Percentiles rank a stretch among this genome's conserved stretches.
These are phyloP conservation scores for Premnoplex brunnescens DNA, from an alignment of 2,797 vertebrate genomes.

Conservation along the genomic window DNA sequence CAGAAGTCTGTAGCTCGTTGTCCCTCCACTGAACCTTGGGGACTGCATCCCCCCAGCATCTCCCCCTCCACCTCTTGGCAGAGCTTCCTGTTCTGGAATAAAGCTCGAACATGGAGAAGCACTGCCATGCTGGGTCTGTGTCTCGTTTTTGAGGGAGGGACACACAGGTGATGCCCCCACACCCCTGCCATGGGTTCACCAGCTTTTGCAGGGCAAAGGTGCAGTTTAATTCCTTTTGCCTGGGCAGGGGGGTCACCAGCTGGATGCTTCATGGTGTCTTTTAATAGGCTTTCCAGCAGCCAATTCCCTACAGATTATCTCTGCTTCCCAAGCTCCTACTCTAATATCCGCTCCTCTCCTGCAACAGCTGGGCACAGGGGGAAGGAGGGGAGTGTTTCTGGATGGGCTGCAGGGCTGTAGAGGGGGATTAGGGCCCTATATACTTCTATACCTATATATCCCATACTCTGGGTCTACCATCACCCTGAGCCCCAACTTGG, in stretches of 20 bases:
- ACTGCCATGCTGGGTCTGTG: rapidly evolving
- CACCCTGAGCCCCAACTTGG: neutral
- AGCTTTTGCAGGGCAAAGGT: neutral
- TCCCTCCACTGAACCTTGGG: neutral
- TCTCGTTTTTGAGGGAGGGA: neutral
- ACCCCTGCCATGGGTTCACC: rapidly evolving
- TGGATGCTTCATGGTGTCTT: neutral
- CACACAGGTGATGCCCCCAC: neutral
- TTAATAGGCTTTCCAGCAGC: slow-evolving; percentile 23
- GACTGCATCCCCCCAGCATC: rapidly evolving
- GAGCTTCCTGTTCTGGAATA: neutral
- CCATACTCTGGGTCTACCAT: neutral
- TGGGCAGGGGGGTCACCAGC: neutral
- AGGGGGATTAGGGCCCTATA: neutral
- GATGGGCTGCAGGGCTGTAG: neutral
- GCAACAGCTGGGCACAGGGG: neutral
- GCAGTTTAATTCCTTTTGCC: neutral
- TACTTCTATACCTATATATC: neutral
- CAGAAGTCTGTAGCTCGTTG: neutral
- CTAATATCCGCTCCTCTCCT: neutral
- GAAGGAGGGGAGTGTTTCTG: neutral
- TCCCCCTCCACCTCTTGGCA: neutral
- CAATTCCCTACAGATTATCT: slow-evolving; percentile 22
- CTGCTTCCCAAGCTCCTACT: neutral
- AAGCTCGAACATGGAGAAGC: neutral